Conservation (phyloP, 2,797 vertebrate species). For the Martes flavigula region DNA sequence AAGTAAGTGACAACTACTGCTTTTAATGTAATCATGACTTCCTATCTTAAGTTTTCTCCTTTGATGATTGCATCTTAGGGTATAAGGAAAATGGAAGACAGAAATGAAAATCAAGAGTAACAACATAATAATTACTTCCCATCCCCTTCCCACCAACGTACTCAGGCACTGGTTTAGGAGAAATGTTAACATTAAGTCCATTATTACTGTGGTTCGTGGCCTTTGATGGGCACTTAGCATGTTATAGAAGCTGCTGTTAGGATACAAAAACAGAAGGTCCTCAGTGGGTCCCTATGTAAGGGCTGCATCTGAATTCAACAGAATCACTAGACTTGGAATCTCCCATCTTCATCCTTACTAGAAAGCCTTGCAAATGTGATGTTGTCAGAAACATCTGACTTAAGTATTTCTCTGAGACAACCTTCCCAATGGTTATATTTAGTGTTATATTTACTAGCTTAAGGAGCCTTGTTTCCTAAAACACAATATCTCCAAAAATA, state of each 20-base stretch:
- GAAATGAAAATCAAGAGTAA: conserved; percentile 19
- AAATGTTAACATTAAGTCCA: background rate
- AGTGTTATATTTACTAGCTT: background rate
- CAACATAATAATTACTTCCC: background rate
- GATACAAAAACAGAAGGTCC: background rate
- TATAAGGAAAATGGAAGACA: background rate
- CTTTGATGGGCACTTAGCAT: background rate
- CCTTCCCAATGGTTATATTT: background rate
- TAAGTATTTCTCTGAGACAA: background rate
- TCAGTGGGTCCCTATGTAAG: background rate
- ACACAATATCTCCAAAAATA: background rate
- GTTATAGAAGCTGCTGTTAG: background rate
- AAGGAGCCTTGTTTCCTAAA: background rate
- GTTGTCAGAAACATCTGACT: background rate
- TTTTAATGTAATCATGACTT: conserved; percentile 10
- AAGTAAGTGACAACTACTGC: background rate
- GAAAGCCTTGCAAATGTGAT: background rate
- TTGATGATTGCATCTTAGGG: background rate
- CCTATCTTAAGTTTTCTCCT: background rate
- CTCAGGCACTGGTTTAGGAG: background rate
- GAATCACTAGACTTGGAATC: background rate
- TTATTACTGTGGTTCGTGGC: background rate
- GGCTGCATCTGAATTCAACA: background rate
- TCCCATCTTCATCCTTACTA: background rate
- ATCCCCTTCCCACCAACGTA: background rate